phyloP scores from a whole-genome alignment of 2,797 vertebrate species.

The Chelidonichthys spinosus region DNA sequence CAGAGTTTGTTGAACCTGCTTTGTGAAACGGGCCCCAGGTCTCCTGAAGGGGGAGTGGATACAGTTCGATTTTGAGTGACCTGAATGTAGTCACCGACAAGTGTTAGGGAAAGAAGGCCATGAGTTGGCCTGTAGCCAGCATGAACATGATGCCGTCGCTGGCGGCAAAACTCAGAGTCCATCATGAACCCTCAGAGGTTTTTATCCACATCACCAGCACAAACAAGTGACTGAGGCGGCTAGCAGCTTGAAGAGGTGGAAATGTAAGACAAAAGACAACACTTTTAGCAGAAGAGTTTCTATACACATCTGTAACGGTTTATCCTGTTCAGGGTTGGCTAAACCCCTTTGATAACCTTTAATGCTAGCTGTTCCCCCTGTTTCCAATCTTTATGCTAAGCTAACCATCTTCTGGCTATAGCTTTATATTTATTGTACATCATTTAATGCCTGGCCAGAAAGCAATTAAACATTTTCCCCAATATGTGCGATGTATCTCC shows the following conservation, averaged over 20 bases:
- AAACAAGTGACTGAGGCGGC: background rate
- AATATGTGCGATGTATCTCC: background rate
- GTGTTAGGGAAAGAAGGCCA: background rate
- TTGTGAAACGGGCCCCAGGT: too few relatives aligned
- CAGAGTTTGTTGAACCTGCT: too few relatives aligned
- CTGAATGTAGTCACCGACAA: background rate
- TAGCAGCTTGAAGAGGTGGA: background rate
- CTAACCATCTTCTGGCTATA: too few relatives aligned
- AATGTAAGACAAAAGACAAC: background rate
- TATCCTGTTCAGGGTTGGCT: too few relatives aligned
- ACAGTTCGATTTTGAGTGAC: conserved; percentile 19
- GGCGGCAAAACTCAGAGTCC: conserved; percentile 10
- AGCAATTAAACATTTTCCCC: background rate
- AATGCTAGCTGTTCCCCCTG: too few relatives aligned
- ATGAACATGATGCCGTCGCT: conserved; percentile 9
- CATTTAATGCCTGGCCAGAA: background rate
- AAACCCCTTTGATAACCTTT: too few relatives aligned
- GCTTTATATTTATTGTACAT: too few relatives aligned
- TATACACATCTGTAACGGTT: too few relatives aligned
- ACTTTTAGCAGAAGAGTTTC: too few relatives aligned
- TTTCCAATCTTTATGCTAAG: too few relatives aligned
- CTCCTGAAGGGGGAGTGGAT: conserved; percentile 1
- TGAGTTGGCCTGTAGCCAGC: conserved; percentile 16
- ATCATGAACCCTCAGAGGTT: background rate
- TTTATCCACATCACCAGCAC: background rate